Evolutionary conservation across 2,888 invertebrate species (phyloP), one percentile per base, ranked within the genome.

Genomic region (Eupithecia subfuscata): DNA sequence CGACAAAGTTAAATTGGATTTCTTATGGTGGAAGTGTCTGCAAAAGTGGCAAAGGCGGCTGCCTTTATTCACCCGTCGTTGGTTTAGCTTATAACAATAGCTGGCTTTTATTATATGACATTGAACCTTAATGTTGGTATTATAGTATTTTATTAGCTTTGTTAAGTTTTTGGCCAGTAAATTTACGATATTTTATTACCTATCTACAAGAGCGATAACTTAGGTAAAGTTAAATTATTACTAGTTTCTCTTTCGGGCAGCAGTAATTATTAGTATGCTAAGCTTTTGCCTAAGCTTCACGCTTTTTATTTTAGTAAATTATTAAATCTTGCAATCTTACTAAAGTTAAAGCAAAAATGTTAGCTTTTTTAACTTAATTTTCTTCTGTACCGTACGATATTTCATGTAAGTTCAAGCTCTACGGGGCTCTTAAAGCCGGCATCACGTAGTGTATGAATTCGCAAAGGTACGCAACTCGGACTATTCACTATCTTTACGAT

Each of bases 1-100:
- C 87, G 93, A 90, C 91, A 91, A 94, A 93, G 94, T 94, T 94
- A 93, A 94, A 93, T 93, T 94, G 92, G 92, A 93, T 94, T 93
- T 94, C 92, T 93, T 93, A 93, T 92, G 91, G 92, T 90, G 89
- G 87, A 90, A 91, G 90, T 90, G 90, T 87, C 85, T 85, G 86
- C 85, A 85, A 87, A 90, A 91, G 90, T 89, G 88, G 88, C 89
- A 88, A 85, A 85, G 82, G 89, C 88, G 89, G 90, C 87, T 84
- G 87, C 85, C 82, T 91, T 91, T 91, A 91, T 92, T 89, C 89
- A 84, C 86, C 86, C 85, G 78, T 82, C 85, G 87, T 86, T 89
- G 87, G 88, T 90, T 91, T 90, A 89, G 83, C 82, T 89, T 91
- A 90, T 89, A 86, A 91, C 89, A 89, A 89, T 87, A 87, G 88